Conservation (phyloP, 2,113 vertebrate species). For the Podiceps cristatus region DNA sequence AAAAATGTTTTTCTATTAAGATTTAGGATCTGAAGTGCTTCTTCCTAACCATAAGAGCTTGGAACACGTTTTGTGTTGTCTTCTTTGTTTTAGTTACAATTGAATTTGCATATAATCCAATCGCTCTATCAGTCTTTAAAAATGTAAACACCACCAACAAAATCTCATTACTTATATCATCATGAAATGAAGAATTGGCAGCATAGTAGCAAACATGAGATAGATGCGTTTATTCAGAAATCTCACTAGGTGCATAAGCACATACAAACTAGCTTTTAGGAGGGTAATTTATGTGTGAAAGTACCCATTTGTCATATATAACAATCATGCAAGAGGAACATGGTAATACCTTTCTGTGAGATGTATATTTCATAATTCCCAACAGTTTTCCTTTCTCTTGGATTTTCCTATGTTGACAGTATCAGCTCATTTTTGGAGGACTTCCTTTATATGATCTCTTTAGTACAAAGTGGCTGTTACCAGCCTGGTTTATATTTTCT, state of each 20-base stretch:
- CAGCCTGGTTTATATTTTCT: not conserved
- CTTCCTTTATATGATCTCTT: not conserved
- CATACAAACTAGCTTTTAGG: not conserved
- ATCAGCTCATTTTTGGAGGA: not conserved
- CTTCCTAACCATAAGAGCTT: not conserved
- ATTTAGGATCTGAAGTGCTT: not conserved
- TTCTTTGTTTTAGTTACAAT: not conserved
- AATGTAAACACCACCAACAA: not conserved
- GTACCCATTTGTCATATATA: not conserved
- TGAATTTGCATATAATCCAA: conserved; percentile 12
- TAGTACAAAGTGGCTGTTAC: not conserved
- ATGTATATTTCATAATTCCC: not conserved
- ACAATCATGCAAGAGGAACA: not conserved
- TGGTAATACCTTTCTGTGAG: not conserved
- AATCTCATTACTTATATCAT: conserved; percentile 3
- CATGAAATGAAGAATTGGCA: conserved; percentile 11
- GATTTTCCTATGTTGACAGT: not conserved
- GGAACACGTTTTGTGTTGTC: not conserved
- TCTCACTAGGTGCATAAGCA: not conserved
- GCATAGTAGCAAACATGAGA: not conserved
- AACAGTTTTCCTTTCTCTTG: not conserved
- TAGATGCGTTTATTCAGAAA: not conserved
- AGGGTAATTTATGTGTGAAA: not conserved
- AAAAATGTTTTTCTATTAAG: not conserved
- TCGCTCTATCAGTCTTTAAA: not conserved